Evolutionary conservation across 2,113 vertebrate genomes (phyloP).

Genomic region (Megaceryle torquata): DNA sequence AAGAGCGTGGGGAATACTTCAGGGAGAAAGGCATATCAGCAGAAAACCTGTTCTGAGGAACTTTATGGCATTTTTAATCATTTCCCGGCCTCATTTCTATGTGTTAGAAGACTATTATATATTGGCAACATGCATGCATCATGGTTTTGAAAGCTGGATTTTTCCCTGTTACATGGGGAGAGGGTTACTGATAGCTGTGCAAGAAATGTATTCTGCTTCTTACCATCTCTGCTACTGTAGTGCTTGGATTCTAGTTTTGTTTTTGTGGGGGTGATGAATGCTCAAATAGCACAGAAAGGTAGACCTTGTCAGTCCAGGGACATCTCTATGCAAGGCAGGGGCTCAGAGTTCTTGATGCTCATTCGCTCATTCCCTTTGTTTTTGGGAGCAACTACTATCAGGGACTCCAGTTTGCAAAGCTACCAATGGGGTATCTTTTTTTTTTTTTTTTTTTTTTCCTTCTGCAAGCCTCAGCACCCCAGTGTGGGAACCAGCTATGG

Average conservation of each 20-base stretch:
- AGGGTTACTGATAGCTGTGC: neutral
- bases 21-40: constrained; percentile 55
- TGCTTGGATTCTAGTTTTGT: neutral
- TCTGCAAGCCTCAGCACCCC: neutral
- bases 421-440: neutral
- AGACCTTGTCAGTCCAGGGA: neutral
- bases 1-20: constrained; percentile 45
- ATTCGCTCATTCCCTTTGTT: neutral
- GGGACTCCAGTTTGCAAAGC: neutral
- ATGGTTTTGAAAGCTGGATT: constrained; percentile 22
- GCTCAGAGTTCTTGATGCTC: neutral
- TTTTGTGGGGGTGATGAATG: neutral
- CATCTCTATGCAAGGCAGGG: neutral
- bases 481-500: neutral
- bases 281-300: neutral
- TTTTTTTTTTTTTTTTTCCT: neutral
- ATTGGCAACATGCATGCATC: neutral
- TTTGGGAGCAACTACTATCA: neutral
- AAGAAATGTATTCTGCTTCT: neutral
- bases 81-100: constrained; percentile 46
- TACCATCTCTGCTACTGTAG: neutral
- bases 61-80: constrained; percentile 65
- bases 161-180: neutral
- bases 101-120: constrained; percentile 33
- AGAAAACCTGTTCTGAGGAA: constrained; percentile 54